Conservation (phyloP, 2,113 vertebrate species). For the Ptyas mucosa region DNA sequence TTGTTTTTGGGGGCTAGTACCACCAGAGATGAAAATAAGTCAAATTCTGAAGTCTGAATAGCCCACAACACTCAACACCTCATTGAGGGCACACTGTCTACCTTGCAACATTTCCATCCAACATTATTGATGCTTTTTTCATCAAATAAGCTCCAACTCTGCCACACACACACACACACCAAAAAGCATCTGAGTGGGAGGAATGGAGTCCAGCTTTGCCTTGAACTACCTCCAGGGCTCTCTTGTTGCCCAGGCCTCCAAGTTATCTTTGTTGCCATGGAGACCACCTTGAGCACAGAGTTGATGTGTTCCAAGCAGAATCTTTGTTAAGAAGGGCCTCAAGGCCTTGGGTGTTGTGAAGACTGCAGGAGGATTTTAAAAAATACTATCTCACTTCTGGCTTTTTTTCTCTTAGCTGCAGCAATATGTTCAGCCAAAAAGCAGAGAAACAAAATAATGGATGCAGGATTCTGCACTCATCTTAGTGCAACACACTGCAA, state of each 20-base stretch:
- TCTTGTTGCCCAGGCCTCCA: constrained; percentile 23
- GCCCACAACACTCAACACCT: background rate
- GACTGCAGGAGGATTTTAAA: constrained; percentile 11
- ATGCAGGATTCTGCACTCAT: background rate
- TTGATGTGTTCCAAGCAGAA: constrained; percentile 26
- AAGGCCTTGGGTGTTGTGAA: constrained; percentile 6
- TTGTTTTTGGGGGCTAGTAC: background rate
- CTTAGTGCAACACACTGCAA: background rate
- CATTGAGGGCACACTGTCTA: background rate
- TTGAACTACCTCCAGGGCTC: constrained; percentile 30
- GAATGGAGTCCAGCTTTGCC: constrained; percentile 15
- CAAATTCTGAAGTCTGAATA: background rate
- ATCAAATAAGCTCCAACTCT: background rate
- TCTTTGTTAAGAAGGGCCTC: constrained; percentile 28
- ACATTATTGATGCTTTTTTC: background rate
- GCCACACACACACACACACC: background rate
- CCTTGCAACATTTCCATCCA: background rate
- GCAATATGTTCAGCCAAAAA: background rate
- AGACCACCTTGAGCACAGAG: constrained; percentile 31
- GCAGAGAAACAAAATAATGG: background rate
- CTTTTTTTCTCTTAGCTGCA: background rate
- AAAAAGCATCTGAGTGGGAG: background rate
- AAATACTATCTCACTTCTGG: background rate
- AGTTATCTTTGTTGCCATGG: constrained; percentile 39
- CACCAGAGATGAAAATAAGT: background rate